phyloP scores from a whole-genome alignment of 2,888 invertebrate species.

The Beris morrisii region DNA sequence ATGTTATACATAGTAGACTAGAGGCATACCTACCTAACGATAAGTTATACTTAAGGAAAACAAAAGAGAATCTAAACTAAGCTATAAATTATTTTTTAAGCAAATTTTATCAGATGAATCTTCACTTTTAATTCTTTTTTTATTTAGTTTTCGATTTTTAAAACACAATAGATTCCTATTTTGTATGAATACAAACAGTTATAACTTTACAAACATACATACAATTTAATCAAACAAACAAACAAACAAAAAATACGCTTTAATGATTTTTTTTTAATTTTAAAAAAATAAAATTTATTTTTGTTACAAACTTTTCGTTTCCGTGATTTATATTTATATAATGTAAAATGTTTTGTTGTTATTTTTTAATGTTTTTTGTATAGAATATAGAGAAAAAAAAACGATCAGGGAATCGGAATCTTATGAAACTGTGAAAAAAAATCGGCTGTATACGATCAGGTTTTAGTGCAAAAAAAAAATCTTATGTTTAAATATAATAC shows the following conservation, averaged over 20 bases:
- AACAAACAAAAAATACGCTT: slow-evolving; percentile 16
- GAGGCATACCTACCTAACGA: slow-evolving; percentile 8
- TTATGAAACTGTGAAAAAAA: slow-evolving; percentile 22
- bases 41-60: slow-evolving; percentile 19
- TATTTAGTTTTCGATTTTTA: not conserved
- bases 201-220: slow-evolving; percentile 1
- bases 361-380: slow-evolving; percentile 6
- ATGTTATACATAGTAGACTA: slow-evolving; percentile 13
- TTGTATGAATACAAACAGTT: not conserved
- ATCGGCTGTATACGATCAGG: slow-evolving; percentile 22
- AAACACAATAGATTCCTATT: slow-evolving; percentile 26
- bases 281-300: slow-evolving; percentile 24
- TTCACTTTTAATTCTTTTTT: not conserved
- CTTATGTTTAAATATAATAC: slow-evolving; percentile 3
- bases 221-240: too few relatives aligned
- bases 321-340: slow-evolving; percentile 15
- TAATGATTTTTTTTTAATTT: slow-evolving; percentile 17
- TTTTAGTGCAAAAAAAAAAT: slow-evolving; percentile 8
- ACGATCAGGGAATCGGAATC: slow-evolving; percentile 9
- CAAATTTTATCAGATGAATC: slow-evolving; percentile 1
- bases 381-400: slow-evolving; percentile 1
- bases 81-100: slow-evolving; percentile 14
- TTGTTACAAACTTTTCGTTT: slow-evolving; percentile 26
- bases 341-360: slow-evolving; percentile 18
- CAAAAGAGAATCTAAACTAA: slow-evolving; percentile 9